phyloP scores from a whole-genome alignment of 1,140 invertebrate species.

The silkworm (Bombyx mori) region DNA sequence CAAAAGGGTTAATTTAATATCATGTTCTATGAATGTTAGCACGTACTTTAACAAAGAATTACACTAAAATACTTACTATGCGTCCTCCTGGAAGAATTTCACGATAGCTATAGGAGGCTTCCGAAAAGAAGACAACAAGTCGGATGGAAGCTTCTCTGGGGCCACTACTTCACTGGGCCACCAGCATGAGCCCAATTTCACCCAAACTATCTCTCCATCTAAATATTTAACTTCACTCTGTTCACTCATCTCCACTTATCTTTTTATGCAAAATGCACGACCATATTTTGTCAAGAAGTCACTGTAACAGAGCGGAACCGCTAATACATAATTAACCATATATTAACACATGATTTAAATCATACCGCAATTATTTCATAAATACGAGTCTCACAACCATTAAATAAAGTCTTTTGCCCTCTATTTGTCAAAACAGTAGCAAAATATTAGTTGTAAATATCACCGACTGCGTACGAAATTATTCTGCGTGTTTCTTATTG shows the following conservation, averaged over 20 bases:
- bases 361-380: conserved; percentile 11
- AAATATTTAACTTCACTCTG: conserved; percentile 76
- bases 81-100: conserved; percentile 86
- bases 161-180: conserved; percentile 85
- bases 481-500: conserved; percentile 33
- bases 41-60: too few relatives aligned
- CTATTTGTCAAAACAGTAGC: conserved; percentile 59
- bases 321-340: conserved; percentile 41
- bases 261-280: conserved; percentile 58
- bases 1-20: too few relatives aligned
- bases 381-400: conserved; percentile 10
- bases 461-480: conserved; percentile 68
- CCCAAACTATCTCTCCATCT: conserved; percentile 85
- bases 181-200: conserved; percentile 82
- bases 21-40: too few relatives aligned
- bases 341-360: conserved; percentile 12
- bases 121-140: conserved; percentile 75
- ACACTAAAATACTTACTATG: conserved; percentile 75
- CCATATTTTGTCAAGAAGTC: conserved; percentile 65
- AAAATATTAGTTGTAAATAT: conserved; percentile 69
- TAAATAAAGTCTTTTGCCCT: conserved; percentile 23
- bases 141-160: conserved; percentile 73
- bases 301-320: conserved; percentile 45
- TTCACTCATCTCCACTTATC: conserved; percentile 65
- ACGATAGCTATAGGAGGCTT: conserved; percentile 83